These are phyloP conservation scores for Xiphophorus hellerii DNA, from an alignment of 2,113 vertebrate species.

Conservation along the genomic window DNA sequence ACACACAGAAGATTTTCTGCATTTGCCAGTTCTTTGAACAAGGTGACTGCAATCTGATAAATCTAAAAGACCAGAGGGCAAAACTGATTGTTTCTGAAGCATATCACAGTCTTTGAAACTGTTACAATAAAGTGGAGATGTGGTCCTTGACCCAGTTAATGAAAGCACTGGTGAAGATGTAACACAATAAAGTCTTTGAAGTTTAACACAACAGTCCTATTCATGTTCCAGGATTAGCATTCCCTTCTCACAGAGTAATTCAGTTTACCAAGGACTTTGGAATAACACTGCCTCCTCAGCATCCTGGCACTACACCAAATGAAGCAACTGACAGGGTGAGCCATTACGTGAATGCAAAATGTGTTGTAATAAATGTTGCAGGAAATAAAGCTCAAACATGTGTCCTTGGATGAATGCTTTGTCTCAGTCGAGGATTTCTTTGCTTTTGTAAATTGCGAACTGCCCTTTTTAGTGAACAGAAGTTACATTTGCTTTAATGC, in stretches of 20 bases:
- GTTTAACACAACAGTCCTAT: slow-evolving; percentile 62
- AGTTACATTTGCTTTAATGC: too few species aligned
- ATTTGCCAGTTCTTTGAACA: slow-evolving; percentile 13
- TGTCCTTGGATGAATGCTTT: neutral
- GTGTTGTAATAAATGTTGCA: slow-evolving; percentile 12
- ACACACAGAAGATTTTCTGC: neutral
- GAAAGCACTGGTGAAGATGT: slow-evolving; percentile 62
- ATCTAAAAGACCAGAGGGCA: slow-evolving; percentile 24
- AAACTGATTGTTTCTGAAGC: slow-evolving; percentile 56
- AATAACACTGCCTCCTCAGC: slow-evolving; percentile 15
- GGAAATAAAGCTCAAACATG: neutral
- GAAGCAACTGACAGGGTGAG: neutral
- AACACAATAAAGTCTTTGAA: slow-evolving; percentile 74
- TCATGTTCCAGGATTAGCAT: slow-evolving; percentile 61
- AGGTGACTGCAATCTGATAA: slow-evolving; percentile 54
- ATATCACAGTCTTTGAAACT: slow-evolving; percentile 45
- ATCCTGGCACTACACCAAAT: neutral
- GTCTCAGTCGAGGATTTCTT: too few species aligned
- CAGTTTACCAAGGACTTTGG: slow-evolving; percentile 36
- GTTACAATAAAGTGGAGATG: slow-evolving; percentile 49
- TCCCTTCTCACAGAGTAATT: slow-evolving; percentile 55
- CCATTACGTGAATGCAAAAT: neutral
- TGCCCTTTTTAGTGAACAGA: too few species aligned
- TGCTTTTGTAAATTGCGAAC: too few species aligned
- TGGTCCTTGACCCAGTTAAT: slow-evolving; percentile 78